Evolutionary conservation across 2,113 vertebrate species (phyloP).

Genomic region (Proteles cristata): DNA sequence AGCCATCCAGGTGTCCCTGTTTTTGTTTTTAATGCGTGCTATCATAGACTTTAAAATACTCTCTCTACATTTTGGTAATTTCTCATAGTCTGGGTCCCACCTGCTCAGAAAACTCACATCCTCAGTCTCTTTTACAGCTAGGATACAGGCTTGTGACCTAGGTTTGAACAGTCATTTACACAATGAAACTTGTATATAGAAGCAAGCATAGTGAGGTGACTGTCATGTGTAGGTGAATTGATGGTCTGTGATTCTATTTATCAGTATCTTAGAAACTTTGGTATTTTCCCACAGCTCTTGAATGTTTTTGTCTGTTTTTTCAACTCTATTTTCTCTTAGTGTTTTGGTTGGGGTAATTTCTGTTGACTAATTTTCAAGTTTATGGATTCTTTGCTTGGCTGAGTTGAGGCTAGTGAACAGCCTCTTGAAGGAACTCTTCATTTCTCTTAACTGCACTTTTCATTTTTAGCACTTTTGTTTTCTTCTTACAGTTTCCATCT

Average conservation of each 20-base stretch:
- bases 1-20: not conserved
- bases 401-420: slow-evolving; percentile 31
- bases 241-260: slow-evolving; percentile 23
- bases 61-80: slow-evolving; percentile 51
- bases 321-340: not conserved
- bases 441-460: slow-evolving; percentile 40
- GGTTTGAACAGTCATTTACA: not conserved
- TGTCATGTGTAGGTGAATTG: not conserved
- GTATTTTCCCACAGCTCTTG: slow-evolving; percentile 23
- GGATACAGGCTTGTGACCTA: not conserved
- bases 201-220: not conserved
- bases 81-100: not conserved
- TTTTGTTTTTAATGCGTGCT: not conserved
- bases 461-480: slow-evolving; percentile 39
- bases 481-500: slow-evolving; percentile 35
- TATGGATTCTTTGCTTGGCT: slow-evolving; percentile 6
- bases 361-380: not conserved
- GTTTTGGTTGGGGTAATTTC: slow-evolving; percentile 13
- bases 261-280: not conserved
- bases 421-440: not conserved
- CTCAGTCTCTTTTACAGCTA: not conserved
- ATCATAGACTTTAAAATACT: slow-evolving; percentile 21
- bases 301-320: not conserved
- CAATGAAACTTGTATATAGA: not conserved
- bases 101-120: slow-evolving; percentile 17